Evolutionary conservation across 2,113 vertebrate species (phyloP).

Genomic region (Alaudala cheleensis): DNA sequence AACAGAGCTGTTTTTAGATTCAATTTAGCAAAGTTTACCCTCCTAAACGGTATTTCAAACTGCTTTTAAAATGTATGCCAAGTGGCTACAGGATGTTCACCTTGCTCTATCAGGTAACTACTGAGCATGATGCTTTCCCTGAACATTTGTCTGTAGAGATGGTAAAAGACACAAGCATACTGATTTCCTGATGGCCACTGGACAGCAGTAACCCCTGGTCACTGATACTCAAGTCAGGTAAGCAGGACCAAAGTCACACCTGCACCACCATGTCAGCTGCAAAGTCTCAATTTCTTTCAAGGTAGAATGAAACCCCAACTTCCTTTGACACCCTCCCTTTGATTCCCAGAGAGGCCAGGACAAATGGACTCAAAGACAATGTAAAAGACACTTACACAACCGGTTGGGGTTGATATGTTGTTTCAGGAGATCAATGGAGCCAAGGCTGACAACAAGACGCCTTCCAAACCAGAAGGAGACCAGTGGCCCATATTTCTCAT

Average conservation of each 20-base stretch:
- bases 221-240: neutral
- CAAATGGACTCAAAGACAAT: neutral
- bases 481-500: constrained; percentile 87
- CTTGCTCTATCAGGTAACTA: neutral
- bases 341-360: neutral
- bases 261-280: neutral
- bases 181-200: neutral
- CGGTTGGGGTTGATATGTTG: constrained; percentile 94
- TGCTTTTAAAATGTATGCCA: neutral
- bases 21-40: neutral
- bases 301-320: neutral
- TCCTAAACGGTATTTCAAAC: neutral
- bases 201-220: neutral
- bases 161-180: neutral
- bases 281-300: neutral
- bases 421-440: constrained; percentile 82
- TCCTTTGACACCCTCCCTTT: neutral
- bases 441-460: constrained; percentile 91
- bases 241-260: neutral
- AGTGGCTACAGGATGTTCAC: neutral
- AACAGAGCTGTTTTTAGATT: neutral
- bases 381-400: constrained; percentile 77
- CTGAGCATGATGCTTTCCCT: neutral
- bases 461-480: constrained; percentile 96
- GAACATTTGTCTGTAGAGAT: neutral